Evolutionary conservation across 1,140 invertebrate genomes (phyloP).

Genomic region (Phocides pigmalion): DNA sequence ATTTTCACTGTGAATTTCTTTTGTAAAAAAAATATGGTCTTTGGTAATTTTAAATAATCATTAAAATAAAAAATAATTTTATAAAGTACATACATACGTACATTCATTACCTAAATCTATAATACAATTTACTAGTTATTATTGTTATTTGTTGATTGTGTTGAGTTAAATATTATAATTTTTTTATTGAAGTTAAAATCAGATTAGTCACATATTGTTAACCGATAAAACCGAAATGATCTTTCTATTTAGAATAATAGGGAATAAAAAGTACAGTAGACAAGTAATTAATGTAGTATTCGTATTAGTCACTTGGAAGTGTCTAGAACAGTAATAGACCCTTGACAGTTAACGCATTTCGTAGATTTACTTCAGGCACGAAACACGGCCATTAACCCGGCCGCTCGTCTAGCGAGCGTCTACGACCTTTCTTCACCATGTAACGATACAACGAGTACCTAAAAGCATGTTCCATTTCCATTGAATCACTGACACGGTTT

Average conservation of each 20-base stretch:
- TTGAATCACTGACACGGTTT: constrained; percentile 39
- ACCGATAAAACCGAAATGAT: neutral
- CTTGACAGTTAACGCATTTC: constrained; percentile 42
- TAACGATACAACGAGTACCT: constrained; percentile 21
- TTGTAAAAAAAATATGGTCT: too few relatives aligned
- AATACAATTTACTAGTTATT: too few relatives aligned
- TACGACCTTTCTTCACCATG: constrained; percentile 48
- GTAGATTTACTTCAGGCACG: constrained; percentile 47
- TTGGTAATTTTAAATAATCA: too few relatives aligned
- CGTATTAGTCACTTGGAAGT: constrained; percentile 1
- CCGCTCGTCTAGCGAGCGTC: constrained; percentile 56
- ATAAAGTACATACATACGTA: too few relatives aligned
- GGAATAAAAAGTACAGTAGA: neutral
- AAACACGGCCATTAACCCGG: constrained; percentile 52
- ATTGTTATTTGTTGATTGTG: too few relatives aligned
- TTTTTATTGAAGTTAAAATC: too few relatives aligned
- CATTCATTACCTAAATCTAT: too few relatives aligned
- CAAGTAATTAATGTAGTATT: neutral
- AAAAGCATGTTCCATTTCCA: constrained; percentile 42
- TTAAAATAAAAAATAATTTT: too few relatives aligned
- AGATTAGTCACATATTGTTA: neutral
- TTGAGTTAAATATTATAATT: too few relatives aligned
- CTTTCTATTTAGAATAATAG: neutral
- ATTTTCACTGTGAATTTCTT: too few relatives aligned
- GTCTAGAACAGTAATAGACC: constrained; percentile 17